phyloP scores from a whole-genome alignment of 2,797 vertebrate genomes.

The Cossypha dichroa region DNA sequence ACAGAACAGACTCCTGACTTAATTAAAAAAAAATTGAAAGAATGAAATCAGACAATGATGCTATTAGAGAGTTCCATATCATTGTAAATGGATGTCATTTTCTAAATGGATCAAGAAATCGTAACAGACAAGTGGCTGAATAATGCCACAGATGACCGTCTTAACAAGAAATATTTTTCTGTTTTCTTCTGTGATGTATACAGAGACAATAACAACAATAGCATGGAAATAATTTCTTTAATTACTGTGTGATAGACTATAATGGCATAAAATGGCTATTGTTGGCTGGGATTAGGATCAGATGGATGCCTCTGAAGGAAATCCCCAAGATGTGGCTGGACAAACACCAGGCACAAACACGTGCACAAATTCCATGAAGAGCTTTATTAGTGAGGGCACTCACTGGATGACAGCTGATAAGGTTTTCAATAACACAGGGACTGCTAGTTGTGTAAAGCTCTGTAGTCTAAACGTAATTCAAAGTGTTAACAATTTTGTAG shows the following conservation, averaged over 20 bases:
- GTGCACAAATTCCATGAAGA: slow-evolving; percentile 44
- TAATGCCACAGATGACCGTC: not conserved
- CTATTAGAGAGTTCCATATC: not conserved
- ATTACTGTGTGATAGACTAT: not conserved
- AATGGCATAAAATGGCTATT: slow-evolving; percentile 54
- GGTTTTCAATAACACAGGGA: slow-evolving; percentile 60
- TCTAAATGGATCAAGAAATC: slow-evolving; percentile 4
- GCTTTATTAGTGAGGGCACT: slow-evolving; percentile 48
- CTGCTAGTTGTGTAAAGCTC: slow-evolving; percentile 27
- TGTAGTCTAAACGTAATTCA: slow-evolving; percentile 68
- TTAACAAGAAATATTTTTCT: slow-evolving; percentile 1
- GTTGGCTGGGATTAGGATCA: slow-evolving; percentile 59
- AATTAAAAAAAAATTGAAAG: not conserved
- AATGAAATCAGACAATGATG: not conserved
- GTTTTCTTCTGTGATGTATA: not conserved
- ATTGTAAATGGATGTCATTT: slow-evolving; percentile 31
- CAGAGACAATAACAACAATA: not conserved
- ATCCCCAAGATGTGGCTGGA: slow-evolving; percentile 49
- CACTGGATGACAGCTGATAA: slow-evolving; percentile 69
- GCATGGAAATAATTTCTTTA: slow-evolving; percentile 36
- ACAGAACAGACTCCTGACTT: not conserved
- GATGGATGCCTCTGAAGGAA: slow-evolving; percentile 48
- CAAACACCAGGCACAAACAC: slow-evolving; percentile 70
- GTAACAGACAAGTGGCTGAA: slow-evolving; percentile 4
- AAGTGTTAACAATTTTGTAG: slow-evolving; percentile 72